phyloP scores from a whole-genome alignment of 92 coral and sea anemone genomes.

The Epizoanthus ramosus region DNA sequence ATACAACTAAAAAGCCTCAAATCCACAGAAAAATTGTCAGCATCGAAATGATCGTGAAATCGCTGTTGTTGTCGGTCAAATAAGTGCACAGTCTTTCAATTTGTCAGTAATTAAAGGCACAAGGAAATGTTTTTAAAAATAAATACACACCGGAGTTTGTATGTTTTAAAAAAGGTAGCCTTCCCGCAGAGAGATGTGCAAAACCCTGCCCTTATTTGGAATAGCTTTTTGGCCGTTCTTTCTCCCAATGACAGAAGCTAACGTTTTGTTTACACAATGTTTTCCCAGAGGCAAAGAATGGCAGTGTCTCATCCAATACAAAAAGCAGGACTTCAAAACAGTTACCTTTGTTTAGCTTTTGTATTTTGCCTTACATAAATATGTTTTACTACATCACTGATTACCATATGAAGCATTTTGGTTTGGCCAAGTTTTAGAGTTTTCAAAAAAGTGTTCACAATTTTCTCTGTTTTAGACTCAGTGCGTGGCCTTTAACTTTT shows the following conservation, averaged over 20 bases:
- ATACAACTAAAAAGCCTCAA: background rate
- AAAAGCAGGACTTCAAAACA: background rate
- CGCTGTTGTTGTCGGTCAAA: background rate
- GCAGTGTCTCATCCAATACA: background rate
- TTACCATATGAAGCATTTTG: no score
- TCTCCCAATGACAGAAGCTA: background rate
- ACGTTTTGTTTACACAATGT: constrained; percentile 1
- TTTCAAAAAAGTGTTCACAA: no score
- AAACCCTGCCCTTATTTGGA: constrained; percentile 9
- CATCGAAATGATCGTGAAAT: background rate
- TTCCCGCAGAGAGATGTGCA: background rate
- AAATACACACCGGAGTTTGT: no score
- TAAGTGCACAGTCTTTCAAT: no score
- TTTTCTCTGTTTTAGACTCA: no score
- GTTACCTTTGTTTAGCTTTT: background rate
- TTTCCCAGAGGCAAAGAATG: constrained; percentile 4
- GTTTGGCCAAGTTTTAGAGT: no score
- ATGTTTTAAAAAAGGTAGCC: no score
- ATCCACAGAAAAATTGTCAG: background rate
- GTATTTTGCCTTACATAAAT: background rate
- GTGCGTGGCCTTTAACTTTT: background rate
- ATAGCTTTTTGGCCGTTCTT: background rate
- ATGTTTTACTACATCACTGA: no score
- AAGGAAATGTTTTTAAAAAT: no score
- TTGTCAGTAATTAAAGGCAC: no score